phyloP scores from a whole-genome alignment of 1,140 invertebrate genomes.

The Pseudomyrmex concolor region DNA sequence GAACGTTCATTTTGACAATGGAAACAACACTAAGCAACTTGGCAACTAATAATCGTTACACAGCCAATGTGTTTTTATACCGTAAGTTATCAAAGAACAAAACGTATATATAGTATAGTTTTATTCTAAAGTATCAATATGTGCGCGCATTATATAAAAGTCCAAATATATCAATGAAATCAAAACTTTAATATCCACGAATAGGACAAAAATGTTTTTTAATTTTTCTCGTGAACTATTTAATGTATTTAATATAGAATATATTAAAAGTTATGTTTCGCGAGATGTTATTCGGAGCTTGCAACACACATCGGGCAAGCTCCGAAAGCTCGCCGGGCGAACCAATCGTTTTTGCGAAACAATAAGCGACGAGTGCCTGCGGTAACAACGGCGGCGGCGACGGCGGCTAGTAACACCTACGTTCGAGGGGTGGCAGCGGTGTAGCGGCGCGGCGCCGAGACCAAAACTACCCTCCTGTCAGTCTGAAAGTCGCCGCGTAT shows the following conservation, averaged over 20 bases:
- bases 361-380: constrained; percentile 22
- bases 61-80: background rate
- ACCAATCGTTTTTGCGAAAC: constrained; percentile 36
- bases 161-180: no score
- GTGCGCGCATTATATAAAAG: no score
- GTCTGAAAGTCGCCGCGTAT: constrained; percentile 76
- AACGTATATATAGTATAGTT: background rate
- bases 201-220: no score
- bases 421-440: constrained; percentile 75
- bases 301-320: background rate
- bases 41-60: background rate
- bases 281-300: background rate
- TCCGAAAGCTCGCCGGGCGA: background rate
- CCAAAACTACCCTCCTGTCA: constrained; percentile 74
- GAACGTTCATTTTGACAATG: background rate
- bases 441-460: constrained; percentile 65
- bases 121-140: no score
- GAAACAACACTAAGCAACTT: background rate
- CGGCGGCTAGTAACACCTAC: constrained; percentile 38
- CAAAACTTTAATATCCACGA: no score
- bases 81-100: constrained; percentile 29
- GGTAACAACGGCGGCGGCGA: background rate
- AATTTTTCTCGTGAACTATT: no score
- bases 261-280: background rate
- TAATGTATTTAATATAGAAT: no score